Base-by-base conservation (phyloP, 2,113 vertebrate genomes). In the Anser cygnoides region DNA sequence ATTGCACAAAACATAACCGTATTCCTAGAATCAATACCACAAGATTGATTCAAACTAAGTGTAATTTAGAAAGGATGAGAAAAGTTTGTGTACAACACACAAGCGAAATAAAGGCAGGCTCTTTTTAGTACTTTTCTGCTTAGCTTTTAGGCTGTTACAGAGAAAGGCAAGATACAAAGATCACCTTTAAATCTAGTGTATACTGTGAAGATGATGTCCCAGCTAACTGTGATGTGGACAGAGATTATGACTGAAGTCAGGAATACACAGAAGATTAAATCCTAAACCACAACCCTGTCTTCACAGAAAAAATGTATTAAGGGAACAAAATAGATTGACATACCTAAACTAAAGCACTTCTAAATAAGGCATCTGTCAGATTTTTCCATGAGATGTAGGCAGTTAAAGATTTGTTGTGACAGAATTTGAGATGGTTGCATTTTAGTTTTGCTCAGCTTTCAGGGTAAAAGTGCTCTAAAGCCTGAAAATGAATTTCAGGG, bases 221-320 rank as follows among this genome's bases (percentile, higher is more conserved):
- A 93, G 70, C 52, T 97, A 82, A 91, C 80, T 93, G 63, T 92
- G 61, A 68, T 2, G 7, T 54, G 65, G 86, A 75, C 57, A 90
- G 85, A 95, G 85, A 95, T 93, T 86, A 92, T 93, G 49, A 90
- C 44, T 90, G 90, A 96, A 90, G 65, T 93, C 79, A 92, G 80
- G 76, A 96, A 90, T 41, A 88, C 41, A 75, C 7, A 84, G 65
- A 93, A 89, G 76, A 93, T 93, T 95, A 93, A 94, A 89, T 95
- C 79, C 90, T 95, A 84, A 95, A 92, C 73, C 10, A 3, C 80
- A 92, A 85, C 25, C 44, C 28, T 63, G 61, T 96, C 96, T 89
- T 96, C 73, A 72, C 5, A 90, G 85, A 91, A 95, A 83, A 92
- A 96, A 72, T 0, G 0, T 89, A 73, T 86, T 90, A 67, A 89